These are phyloP conservation scores for Spilogale gracilis DNA, from an alignment of 2,113 vertebrate genomes.

Conservation along the genomic window DNA sequence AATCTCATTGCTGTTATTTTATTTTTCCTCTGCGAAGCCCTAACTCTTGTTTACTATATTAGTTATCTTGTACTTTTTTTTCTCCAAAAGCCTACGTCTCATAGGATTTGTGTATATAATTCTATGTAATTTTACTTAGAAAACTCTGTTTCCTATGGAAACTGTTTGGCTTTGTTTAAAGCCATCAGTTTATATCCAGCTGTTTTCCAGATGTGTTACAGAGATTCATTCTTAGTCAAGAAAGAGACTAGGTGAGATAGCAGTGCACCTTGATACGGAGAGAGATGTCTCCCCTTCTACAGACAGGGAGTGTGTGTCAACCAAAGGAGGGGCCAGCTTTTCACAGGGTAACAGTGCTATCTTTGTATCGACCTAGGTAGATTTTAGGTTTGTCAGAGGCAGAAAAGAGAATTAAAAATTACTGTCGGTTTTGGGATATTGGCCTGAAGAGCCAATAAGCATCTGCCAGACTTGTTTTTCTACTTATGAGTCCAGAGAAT, in stretches of 20 bases:
- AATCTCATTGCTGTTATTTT: background rate
- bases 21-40: background rate
- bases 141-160: background rate
- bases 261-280: background rate
- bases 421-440: background rate
- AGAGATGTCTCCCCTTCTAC: background rate
- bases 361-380: background rate
- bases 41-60: background rate
- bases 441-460: background rate
- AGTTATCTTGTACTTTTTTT: background rate
- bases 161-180: background rate
- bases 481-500: background rate
- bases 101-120: background rate
- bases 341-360: background rate
- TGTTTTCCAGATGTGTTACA: background rate
- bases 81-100: background rate
- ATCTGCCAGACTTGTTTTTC: background rate
- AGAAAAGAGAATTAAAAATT: background rate
- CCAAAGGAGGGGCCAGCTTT: background rate
- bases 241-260: background rate
- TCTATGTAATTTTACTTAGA: background rate
- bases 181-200: background rate
- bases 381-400: background rate
- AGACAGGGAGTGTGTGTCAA: background rate
- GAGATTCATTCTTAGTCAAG: background rate